phyloP scores from a whole-genome alignment of 2,888 invertebrate species.

The Amiota communis region DNA sequence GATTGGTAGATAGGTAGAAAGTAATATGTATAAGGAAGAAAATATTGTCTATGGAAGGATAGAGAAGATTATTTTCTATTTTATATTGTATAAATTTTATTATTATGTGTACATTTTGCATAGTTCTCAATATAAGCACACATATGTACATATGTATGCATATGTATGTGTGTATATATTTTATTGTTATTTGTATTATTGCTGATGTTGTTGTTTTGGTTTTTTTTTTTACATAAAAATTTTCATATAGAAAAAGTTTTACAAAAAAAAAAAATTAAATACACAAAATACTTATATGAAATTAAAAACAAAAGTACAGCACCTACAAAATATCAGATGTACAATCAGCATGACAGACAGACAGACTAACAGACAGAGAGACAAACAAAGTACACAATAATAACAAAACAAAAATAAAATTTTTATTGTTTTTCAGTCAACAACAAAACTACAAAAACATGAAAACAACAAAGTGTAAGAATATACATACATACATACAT shows the following conservation, averaged over 20 bases:
- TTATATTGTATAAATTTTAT: conserved; percentile 4
- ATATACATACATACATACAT: not conserved
- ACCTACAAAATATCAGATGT: not conserved
- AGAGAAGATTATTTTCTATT: conserved; percentile 4
- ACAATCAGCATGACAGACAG: not conserved
- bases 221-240: not conserved
- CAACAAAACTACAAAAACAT: conserved; percentile 11
- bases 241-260: not conserved
- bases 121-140: not conserved
- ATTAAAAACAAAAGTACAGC: conserved; percentile 10
- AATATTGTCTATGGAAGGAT: not conserved
- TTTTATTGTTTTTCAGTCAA: conserved; percentile 15
- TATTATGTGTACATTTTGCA: not conserved
- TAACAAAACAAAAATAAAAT: too few species aligned
- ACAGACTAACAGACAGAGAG: not conserved
- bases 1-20: too few species aligned
- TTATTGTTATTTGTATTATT: too few species aligned
- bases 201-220: too few species aligned
- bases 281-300: too few species aligned
- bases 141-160: not conserved
- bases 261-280: not conserved
- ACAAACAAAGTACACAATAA: not conserved
- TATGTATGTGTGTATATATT: not conserved
- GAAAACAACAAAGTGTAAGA: not conserved
- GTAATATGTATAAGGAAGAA: too few species aligned